Conservation (phyloP, 1,140 invertebrate species). For the Notospermus geniculatus region DNA sequence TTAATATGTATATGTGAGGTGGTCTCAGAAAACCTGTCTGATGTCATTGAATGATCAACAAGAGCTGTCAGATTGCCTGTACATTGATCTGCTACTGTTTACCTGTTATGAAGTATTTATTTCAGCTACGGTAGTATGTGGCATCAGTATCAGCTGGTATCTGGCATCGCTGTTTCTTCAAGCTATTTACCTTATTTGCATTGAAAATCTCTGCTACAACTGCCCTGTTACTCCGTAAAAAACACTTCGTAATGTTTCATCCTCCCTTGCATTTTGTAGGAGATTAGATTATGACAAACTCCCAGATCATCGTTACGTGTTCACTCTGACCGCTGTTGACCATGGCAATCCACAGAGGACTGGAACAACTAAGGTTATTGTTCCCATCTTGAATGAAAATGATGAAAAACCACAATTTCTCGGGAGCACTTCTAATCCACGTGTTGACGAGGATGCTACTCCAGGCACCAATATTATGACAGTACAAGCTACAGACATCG, state of each 20-base stretch:
- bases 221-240: neutral
- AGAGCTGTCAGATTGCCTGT: no score
- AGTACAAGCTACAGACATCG: neutral
- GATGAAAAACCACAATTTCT: conserved; percentile 4
- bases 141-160: no score
- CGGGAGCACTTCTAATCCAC: neutral
- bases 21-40: no score
- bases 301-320: neutral
- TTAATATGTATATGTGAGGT: no score
- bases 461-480: neutral
- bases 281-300: conserved; percentile 7
- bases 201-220: no score
- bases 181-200: no score
- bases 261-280: neutral
- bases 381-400: neutral
- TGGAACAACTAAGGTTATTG: neutral
- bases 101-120: no score
- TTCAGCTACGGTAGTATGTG: no score
- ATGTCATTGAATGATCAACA: no score
- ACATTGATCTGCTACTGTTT: no score
- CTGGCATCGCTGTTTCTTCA: no score
- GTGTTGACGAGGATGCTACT: neutral
- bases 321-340: neutral
- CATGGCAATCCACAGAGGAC: neutral
- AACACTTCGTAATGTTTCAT: neutral